phyloP scores from a whole-genome alignment of 2,888 invertebrate species.

The Heteromyza rotundicornis region DNA sequence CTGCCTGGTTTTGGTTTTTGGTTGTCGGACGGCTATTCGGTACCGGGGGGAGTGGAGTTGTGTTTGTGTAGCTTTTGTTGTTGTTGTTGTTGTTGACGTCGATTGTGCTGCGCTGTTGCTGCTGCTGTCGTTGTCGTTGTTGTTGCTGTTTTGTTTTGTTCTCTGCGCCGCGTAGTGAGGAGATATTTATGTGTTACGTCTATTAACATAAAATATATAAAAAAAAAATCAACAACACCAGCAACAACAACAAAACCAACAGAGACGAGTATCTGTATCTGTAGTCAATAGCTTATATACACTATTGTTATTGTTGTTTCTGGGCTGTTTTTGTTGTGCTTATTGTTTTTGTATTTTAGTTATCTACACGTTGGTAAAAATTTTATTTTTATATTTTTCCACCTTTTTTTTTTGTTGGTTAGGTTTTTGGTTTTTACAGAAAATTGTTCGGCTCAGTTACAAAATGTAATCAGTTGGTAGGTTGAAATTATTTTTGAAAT shows the following conservation, averaged over 20 bases:
- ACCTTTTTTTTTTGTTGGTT: too few relatives aligned
- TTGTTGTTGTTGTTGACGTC: slow-evolving; percentile 29
- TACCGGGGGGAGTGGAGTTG: slow-evolving; percentile 1
- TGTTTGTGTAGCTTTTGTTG: slow-evolving; percentile 10
- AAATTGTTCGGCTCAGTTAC: not conserved
- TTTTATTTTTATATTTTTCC: slow-evolving; percentile 20
- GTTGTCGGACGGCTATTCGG: too few relatives aligned
- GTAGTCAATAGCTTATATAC: slow-evolving; percentile 20
- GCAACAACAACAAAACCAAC: slow-evolving; percentile 36
- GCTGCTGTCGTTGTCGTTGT: slow-evolving; percentile 26
- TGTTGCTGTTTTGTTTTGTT: slow-evolving; percentile 41
- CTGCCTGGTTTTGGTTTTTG: slow-evolving; percentile 5
- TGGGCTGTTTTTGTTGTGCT: slow-evolving; percentile 26
- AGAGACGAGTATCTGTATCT: slow-evolving; percentile 34
- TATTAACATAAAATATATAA: slow-evolving; percentile 45
- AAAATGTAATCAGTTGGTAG: not conserved
- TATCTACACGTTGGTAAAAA: slow-evolving; percentile 33
- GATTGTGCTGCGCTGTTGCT: too few relatives aligned
- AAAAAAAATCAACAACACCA: slow-evolving; percentile 44
- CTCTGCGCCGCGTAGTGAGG: slow-evolving; percentile 33
- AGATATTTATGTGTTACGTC: slow-evolving; percentile 48
- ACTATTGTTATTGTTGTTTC: slow-evolving; percentile 14
- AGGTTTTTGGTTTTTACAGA: not conserved
- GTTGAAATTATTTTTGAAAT: too few relatives aligned
- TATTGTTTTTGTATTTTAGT: slow-evolving; percentile 35